phyloP scores from a whole-genome alignment of 2,113 vertebrate genomes.

The Scytalopus superciliaris region DNA sequence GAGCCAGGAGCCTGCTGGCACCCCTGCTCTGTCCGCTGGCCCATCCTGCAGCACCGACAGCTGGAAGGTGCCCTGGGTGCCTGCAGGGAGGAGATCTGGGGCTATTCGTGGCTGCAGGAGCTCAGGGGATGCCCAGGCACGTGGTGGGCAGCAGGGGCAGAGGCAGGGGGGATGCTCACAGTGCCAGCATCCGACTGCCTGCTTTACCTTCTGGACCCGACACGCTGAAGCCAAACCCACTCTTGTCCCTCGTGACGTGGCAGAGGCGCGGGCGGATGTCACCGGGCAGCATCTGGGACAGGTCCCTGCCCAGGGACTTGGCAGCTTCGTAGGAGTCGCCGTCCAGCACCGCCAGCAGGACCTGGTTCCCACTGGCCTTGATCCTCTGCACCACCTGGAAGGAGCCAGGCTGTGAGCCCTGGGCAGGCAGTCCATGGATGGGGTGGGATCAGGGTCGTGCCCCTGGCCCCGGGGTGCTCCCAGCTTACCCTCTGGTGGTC shows the following conservation, averaged over 20 bases:
- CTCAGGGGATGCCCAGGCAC: background rate
- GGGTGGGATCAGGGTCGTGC: rapidly evolving
- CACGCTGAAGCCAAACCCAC: slow-evolving; percentile 82
- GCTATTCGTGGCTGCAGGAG: background rate
- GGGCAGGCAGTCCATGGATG: background rate
- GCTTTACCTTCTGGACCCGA: slow-evolving; percentile 44
- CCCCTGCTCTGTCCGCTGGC: slow-evolving; percentile 84
- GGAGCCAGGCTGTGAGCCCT: background rate
- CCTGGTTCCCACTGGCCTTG: slow-evolving; percentile 79
- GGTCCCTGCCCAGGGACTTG: slow-evolving; percentile 46
- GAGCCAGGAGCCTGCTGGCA: slow-evolving; percentile 80
- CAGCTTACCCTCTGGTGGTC: slow-evolving; percentile 77
- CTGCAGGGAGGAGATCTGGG: slow-evolving; percentile 55
- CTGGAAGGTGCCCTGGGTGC: slow-evolving; percentile 76
- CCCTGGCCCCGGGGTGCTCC: background rate
- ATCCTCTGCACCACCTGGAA: slow-evolving; percentile 84
- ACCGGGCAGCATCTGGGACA: slow-evolving; percentile 27
- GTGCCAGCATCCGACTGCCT: rapidly evolving
- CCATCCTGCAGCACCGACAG: slow-evolving; percentile 77
- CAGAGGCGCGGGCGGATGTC: slow-evolving; percentile 80
- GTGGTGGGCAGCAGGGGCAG: background rate
- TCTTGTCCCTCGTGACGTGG: slow-evolving; percentile 73
- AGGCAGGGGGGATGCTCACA: rapidly evolving
- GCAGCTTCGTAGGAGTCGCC: slow-evolving; percentile 61
- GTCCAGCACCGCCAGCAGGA: slow-evolving; percentile 81